Base-by-base conservation (phyloP, 2,113 vertebrate species). In the Pteronura brasiliensis region DNA sequence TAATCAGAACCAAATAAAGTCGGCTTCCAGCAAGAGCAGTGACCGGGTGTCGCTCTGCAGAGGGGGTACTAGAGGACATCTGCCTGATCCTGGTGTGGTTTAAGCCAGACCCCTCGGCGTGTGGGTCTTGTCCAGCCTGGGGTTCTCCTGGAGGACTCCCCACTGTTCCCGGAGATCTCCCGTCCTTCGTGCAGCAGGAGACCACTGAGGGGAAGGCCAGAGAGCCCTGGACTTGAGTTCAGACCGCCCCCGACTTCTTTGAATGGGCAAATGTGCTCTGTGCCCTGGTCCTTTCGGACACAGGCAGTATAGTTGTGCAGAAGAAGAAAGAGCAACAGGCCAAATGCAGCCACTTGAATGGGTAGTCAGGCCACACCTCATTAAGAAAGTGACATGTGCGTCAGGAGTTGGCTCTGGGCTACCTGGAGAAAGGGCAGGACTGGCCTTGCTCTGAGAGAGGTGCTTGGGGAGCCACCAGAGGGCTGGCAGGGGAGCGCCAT, bases 361-460 rank as follows among this genome's bases (percentile, higher is more conserved):
- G 25, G 42, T 82, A 39, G 57, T 65, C 47, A 17, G 34, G 84
- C 77, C 82, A 59, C 21, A 34, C 25, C 39, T 97, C 21, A 11
- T 89, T 85, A 12, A 39, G 63, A 74, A 72, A 63, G 47, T 25
- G 71, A 17, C 71, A 42, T 31, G 52, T 83, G 86, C n/a, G n/a
- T 34, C 7, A 4, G 39, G 25, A 47, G 23, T 5, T 23, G 61
- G 36, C 36, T 0, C 0, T 2, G 34, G 44, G n/a, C 21, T 17
- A 4, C 6, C 2, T 17, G 31, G 79, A 52, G 36, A 69, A 29
- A 29, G 67, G 81, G 59, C 52, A 82, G 88, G 36, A 63, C 69
- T 55, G 21, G 7, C 39, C 59, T n/a, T 4, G 1, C 4, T 55
- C 34, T 34, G 67, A 52, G 76, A 0, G 9, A 36, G 47, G 25